A percentile compares a stretch with the other conserved stretches of the same genome.
Evolutionary conservation across 1,140 invertebrate genomes (phyloP).

Genomic region (Drosophila subobscura): DNA sequence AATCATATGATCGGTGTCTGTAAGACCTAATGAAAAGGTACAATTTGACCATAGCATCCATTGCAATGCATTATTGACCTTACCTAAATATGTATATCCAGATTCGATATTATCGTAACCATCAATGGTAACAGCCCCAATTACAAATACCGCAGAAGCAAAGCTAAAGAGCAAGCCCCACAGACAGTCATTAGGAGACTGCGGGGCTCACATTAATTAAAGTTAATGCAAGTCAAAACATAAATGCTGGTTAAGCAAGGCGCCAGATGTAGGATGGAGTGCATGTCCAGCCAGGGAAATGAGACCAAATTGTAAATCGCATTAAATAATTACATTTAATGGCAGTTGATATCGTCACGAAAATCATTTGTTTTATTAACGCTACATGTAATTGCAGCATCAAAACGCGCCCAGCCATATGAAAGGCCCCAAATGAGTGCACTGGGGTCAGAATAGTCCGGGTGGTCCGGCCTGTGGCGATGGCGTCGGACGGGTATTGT

Average conservation of each 20-base stretch:
- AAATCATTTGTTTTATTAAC: conserved; percentile 79
- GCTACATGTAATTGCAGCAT: conserved; percentile 61
- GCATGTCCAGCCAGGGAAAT: conserved; percentile 22
- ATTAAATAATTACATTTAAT: conserved; percentile 81
- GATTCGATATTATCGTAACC: too few species aligned
- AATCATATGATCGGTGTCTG: too few species aligned
- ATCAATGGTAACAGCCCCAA: conserved; percentile 18
- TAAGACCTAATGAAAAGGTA: too few species aligned
- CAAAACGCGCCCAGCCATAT: conserved; percentile 48
- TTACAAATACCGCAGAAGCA: conserved; percentile 7
- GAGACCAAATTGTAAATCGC: conserved; percentile 67
- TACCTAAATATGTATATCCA: conserved; percentile 1
- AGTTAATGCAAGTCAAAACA: conserved; percentile 67
- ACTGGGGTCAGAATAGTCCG: too few species aligned
- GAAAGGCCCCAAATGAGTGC: conserved; percentile 20
- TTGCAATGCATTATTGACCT: conserved; percentile 21
- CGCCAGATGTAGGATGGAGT: too few species aligned
- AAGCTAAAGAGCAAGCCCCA: not conserved
- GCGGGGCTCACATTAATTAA: conserved; percentile 57
- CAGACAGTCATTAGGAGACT: conserved; percentile 10
- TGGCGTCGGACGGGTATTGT: not conserved
- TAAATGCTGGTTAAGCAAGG: conserved; percentile 43
- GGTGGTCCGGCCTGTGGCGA: not conserved
- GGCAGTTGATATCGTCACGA: conserved; percentile 62
- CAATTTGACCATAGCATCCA: not conserved